These are phyloP conservation scores for Semotilus atromaculatus DNA, from an alignment of 2,797 vertebrate species.

Conservation along the genomic window DNA sequence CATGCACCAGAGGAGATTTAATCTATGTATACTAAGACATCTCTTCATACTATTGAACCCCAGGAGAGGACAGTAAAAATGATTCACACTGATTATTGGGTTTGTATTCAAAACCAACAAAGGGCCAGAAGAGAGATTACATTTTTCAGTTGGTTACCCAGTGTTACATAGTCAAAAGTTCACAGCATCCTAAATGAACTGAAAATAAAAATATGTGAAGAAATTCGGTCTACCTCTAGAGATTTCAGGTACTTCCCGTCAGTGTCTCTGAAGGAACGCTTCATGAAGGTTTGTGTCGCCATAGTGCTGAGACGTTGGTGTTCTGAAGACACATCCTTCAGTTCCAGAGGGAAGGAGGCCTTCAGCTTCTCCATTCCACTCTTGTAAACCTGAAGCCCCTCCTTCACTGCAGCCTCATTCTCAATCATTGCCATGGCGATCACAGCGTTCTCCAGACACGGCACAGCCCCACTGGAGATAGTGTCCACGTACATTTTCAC, in stretches of 20 bases:
- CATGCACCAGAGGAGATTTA: neutral
- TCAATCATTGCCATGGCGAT: slow-evolving; percentile 48
- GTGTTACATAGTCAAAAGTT: neutral
- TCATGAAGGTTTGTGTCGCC: slow-evolving; percentile 61
- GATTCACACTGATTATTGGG: neutral
- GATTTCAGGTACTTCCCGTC: slow-evolving; percentile 34
- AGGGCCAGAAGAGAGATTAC: neutral
- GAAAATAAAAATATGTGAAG: neutral
- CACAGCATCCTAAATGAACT: neutral
- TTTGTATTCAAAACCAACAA: neutral
- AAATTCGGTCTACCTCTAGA: slow-evolving; percentile 57
- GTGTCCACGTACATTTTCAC: slow-evolving; percentile 62
- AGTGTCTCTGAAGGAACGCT: slow-evolving; percentile 64
- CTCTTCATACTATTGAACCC: neutral
- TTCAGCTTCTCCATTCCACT: slow-evolving; percentile 63
- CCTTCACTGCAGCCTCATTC: slow-evolving; percentile 59
- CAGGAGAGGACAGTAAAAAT: neutral
- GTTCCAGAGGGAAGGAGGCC: slow-evolving; percentile 50
- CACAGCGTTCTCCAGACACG: no score
- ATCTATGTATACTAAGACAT: neutral
- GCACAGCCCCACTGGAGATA: slow-evolving; percentile 60
- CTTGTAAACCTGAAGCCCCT: slow-evolving; percentile 59
- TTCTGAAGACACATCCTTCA: slow-evolving; percentile 55
- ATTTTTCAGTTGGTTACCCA: no score
- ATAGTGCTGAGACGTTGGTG: slow-evolving; percentile 55